Percentiles rank a stretch among this genome's conserved stretches.
These are phyloP conservation scores for Heloderma charlesbogerti DNA, from an alignment of 2,113 vertebrate species.

Conservation along the genomic window DNA sequence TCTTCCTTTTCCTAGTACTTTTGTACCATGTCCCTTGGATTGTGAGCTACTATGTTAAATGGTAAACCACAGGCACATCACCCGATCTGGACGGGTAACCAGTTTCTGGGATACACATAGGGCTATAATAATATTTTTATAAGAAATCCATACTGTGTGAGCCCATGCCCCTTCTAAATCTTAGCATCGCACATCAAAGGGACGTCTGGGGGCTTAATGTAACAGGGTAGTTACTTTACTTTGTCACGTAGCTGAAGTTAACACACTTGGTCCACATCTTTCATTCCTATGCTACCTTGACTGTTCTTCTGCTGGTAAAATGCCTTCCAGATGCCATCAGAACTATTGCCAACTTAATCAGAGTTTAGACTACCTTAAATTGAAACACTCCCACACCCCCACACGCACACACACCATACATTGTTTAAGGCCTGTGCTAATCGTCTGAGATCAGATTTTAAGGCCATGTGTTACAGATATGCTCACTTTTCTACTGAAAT, in stretches of 20 bases:
- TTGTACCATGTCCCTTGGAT: background rate
- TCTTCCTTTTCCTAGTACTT: background rate
- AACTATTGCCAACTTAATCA: constrained; percentile 56
- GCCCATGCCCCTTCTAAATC: background rate
- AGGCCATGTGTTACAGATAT: constrained; percentile 32
- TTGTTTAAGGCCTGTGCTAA: constrained; percentile 9
- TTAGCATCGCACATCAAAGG: constrained; percentile 40
- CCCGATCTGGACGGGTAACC: background rate
- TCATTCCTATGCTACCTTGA: constrained; percentile 67
- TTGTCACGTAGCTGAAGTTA: constrained; percentile 43
- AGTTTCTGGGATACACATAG: constrained; percentile 9
- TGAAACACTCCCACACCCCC: too few relatives aligned
- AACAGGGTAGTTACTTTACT: constrained; percentile 41
- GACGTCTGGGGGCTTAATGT: constrained; percentile 35
- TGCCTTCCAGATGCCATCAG: constrained; percentile 75
- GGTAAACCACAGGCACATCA: background rate
- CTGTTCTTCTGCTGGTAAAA: constrained; percentile 67
- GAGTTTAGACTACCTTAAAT: constrained; percentile 55
- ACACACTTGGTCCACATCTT: constrained; percentile 66
- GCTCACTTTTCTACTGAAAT: constrained; percentile 14
- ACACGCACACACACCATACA: too few relatives aligned
- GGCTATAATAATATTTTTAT: constrained; percentile 44
- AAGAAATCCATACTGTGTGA: constrained; percentile 9
- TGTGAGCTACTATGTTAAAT: background rate
- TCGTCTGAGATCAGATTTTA: constrained; percentile 26